Percentiles rank a stretch among this genome's conserved stretches.
Evolutionary conservation across 2,113 vertebrate species (phyloP).

Genomic region (Taurulus bubalis): DNA sequence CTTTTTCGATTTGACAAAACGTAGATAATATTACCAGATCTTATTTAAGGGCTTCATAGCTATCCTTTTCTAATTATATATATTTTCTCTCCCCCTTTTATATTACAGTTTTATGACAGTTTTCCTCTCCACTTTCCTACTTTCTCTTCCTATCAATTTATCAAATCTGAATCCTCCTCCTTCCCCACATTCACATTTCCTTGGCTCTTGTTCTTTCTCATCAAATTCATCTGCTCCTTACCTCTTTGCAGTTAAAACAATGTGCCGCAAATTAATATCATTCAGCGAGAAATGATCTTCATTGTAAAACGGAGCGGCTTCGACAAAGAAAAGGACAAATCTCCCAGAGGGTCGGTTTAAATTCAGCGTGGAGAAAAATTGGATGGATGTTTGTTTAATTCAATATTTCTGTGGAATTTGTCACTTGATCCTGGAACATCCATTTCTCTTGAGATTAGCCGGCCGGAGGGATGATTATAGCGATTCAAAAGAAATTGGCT

Average conservation of each 20-base stretch:
- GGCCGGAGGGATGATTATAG: not conserved
- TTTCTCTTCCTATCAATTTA: not conserved
- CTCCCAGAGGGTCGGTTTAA: not conserved
- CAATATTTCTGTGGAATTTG: not conserved
- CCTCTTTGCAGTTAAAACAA: not conserved
- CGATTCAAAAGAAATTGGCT: conserved; percentile 1
- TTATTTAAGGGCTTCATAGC: no score
- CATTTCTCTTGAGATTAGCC: not conserved
- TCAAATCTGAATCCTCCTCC: not conserved
- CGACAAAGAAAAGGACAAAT: not conserved
- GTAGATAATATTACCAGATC: no score
- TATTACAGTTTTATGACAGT: not conserved
- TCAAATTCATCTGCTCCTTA: not conserved
- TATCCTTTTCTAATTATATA: not conserved
- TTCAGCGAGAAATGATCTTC: not conserved
- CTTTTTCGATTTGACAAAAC: no score
- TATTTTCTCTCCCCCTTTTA: not conserved
- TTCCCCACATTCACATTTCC: not conserved
- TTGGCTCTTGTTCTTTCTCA: not conserved
- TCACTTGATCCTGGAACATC: not conserved
- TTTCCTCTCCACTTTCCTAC: not conserved
- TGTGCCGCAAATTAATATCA: not conserved
- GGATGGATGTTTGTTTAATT: conserved; percentile 4
- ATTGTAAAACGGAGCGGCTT: not conserved
- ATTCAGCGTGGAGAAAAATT: not conserved